phyloP scores from a whole-genome alignment of 1,140 invertebrate genomes.

The Calycopis cecrops region DNA sequence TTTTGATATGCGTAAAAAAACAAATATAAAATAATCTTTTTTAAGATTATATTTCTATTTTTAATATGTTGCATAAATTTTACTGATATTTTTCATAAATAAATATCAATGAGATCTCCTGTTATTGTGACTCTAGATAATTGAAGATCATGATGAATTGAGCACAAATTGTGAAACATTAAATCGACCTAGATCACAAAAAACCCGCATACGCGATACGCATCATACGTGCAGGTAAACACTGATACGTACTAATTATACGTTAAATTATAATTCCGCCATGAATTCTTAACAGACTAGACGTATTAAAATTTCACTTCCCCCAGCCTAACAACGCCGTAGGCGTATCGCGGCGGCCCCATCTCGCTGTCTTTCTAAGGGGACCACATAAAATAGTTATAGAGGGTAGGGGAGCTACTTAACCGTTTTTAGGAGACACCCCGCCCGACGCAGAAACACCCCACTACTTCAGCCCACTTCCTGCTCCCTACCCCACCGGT shows the following conservation, averaged over 20 bases:
- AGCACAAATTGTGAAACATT: no score
- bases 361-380: slow-evolving; percentile 71
- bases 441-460: slow-evolving; percentile 53
- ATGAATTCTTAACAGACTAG: slow-evolving; percentile 70
- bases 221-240: no score
- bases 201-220: no score
- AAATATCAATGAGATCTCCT: no score
- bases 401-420: slow-evolving; percentile 70
- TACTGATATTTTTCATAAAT: no score
- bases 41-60: no score
- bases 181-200: no score
- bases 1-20: no score
- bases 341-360: slow-evolving; percentile 49
- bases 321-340: slow-evolving; percentile 48
- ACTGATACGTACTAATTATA: slow-evolving; percentile 44
- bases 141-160: no score
- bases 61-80: no score
- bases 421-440: slow-evolving; percentile 73
- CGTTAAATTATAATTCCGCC: slow-evolving; percentile 68
- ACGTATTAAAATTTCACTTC: slow-evolving; percentile 70
- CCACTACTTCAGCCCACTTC: slow-evolving; percentile 59
- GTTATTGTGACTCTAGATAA: no score
- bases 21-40: no score
- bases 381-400: slow-evolving; percentile 74
- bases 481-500: slow-evolving; percentile 42